phyloP scores from a whole-genome alignment of 2,888 invertebrate genomes.

The Melikaiella ostensackeni region DNA sequence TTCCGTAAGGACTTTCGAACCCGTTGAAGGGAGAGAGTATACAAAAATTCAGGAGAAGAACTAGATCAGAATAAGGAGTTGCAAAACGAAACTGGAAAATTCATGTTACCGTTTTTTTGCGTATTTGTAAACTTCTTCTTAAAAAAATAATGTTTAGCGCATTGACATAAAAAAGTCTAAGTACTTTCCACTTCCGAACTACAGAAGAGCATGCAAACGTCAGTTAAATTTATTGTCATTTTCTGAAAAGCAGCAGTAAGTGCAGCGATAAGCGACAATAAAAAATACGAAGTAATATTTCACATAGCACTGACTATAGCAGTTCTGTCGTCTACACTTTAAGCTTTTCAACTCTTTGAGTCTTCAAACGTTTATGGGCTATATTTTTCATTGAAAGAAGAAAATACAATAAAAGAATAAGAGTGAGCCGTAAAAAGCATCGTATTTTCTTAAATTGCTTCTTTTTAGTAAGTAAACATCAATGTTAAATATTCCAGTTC shows the following conservation, averaged over 20 bases:
- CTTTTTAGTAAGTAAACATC: neutral
- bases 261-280: neutral
- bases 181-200: neutral
- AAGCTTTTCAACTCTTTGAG: neutral
- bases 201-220: neutral
- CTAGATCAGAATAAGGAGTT: neutral
- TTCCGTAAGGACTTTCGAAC: too few species aligned
- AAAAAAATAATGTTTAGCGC: neutral
- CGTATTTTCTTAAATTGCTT: neutral
- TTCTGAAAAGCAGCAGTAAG: neutral
- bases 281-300: conserved; percentile 3
- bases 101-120: neutral
- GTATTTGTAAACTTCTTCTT: neutral
- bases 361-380: neutral
- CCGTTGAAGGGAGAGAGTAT: too few species aligned
- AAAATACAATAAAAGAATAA: neutral
- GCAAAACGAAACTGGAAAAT: neutral
- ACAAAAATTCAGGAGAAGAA: too few species aligned
- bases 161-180: neutral
- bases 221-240: neutral
- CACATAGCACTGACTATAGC: neutral
- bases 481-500: neutral
- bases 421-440: neutral
- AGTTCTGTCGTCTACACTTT: neutral
- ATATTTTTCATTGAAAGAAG: neutral